Evolutionary conservation across 2,888 invertebrate species (phyloP), one percentile per base, ranked within the genome.

Genomic region (Adelphocoris suturalis): DNA sequence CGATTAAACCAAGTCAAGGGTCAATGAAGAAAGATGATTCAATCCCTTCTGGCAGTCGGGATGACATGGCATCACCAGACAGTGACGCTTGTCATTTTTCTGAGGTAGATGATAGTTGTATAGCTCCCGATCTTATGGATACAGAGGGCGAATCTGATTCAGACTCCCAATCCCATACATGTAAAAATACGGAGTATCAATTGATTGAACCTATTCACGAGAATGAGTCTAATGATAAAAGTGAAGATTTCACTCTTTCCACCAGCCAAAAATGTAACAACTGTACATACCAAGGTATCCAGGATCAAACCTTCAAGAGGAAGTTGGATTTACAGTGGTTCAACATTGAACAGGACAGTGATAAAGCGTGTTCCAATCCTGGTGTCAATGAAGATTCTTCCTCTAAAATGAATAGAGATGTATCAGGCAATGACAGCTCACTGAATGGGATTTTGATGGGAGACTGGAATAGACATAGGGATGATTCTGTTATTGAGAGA

Each of bases 111-210:
- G 92, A 92, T 80, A 92, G 90, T 55, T 90, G 92, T 61, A 93
- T 93, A 85, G 92, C 92, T 0, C 93, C 93, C 9, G 92, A 92
- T 86, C 92, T 94, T 57, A 94, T 94, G 90, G 93, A 94, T 48
- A 95, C 94, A 90, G 92, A 94, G 13, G 93, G 90, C 75, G 91
- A 91, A 37, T 90, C 91, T 0, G 91, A 90, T 68, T 61, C 52
- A 5, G 91, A 91, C 27, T 76, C 89, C 0, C 89, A 61, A 16
- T 61, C 55, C 19, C 82, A 84, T 37, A 27, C 68, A 16, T 82
- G 84, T 19, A 89, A 89, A 55, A n/a, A 7, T n/a, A 48, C 23
- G 5, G 85, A 27, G 52, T 68, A 47, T 48, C 68, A 68, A 68
- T n/a, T 27, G 23, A 52, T 88, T 12, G 80, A 88, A 16, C 57